These are phyloP conservation scores for Emmelina monodactyla DNA, from an alignment of 2,888 invertebrate genomes.

Conservation along the genomic window DNA sequence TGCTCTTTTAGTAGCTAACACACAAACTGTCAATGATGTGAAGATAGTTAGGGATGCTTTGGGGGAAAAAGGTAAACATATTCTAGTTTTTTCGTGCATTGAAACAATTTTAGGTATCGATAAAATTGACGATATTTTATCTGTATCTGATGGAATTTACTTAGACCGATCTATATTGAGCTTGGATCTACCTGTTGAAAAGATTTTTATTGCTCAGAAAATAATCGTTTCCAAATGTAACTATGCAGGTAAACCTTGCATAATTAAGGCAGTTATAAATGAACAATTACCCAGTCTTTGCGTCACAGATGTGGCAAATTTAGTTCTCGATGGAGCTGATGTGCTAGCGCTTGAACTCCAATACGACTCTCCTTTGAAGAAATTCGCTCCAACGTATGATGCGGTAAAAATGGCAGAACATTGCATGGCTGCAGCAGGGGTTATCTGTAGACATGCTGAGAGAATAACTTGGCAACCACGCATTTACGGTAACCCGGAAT, in stretches of 20 bases:
- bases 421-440: constrained; percentile 73
- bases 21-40: constrained; percentile 36
- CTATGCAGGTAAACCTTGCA: constrained; percentile 83
- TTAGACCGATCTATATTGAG: constrained; percentile 86
- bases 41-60: constrained; percentile 32
- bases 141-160: constrained; percentile 84
- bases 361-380: constrained; percentile 48
- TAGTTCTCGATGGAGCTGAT: constrained; percentile 89
- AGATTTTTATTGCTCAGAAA: constrained; percentile 88
- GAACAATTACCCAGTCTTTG: constrained; percentile 80
- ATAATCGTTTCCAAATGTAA: constrained; percentile 86
- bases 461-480: constrained; percentile 82
- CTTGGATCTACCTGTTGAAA: constrained; percentile 87
- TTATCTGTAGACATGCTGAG: constrained; percentile 87
- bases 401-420: constrained; percentile 65
- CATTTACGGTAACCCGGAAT: constrained; percentile 75
- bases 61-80: constrained; percentile 46
- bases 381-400: constrained; percentile 34
- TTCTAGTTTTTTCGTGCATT: constrained; percentile 45
- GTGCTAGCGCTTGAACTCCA: constrained; percentile 80
- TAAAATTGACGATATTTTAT: constrained; percentile 76
- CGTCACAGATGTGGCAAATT: constrained; percentile 89
- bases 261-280: constrained; percentile 88
- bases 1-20: constrained; percentile 40
- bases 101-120: constrained; percentile 40